A percentile compares a stretch with the other conserved stretches of the same genome.
These are phyloP conservation scores for Pyrochroa serraticornis DNA, from an alignment of 2,888 invertebrate genomes.

Conservation along the genomic window DNA sequence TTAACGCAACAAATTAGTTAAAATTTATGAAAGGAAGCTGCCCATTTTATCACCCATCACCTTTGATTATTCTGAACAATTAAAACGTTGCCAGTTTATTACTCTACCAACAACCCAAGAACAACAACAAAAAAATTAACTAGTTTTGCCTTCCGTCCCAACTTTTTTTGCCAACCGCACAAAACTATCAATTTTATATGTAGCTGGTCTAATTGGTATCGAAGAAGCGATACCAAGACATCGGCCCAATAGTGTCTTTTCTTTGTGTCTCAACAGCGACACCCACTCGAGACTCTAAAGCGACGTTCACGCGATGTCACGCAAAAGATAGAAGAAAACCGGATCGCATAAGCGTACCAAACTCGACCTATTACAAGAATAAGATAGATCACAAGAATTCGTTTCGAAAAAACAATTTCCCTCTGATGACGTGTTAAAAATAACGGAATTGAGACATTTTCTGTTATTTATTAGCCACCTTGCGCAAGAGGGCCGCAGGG, in stretches of 20 bases:
- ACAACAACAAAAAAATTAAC: too few species aligned
- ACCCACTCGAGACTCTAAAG: slow-evolving; percentile 35
- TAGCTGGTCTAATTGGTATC: too few species aligned
- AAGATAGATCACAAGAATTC: slow-evolving; percentile 50
- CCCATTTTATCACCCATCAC: too few species aligned
- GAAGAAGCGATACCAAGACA: background rate
- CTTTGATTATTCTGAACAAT: too few species aligned
- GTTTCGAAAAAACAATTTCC: slow-evolving; percentile 45
- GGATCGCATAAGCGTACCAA: slow-evolving; percentile 41
- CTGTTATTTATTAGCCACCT: slow-evolving; percentile 38
- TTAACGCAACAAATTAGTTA: too few species aligned
- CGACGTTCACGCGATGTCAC: slow-evolving; percentile 34
- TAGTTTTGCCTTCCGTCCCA: too few species aligned
- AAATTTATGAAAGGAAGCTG: too few species aligned
- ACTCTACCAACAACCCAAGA: too few species aligned
- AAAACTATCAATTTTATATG: too few species aligned
- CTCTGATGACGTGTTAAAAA: slow-evolving; percentile 34
- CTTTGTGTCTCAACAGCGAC: slow-evolving; percentile 21
- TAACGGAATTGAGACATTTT: slow-evolving; percentile 47
- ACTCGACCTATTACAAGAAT: slow-evolving; percentile 46
- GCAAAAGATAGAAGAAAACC: slow-evolving; percentile 37
- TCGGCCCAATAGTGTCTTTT: slow-evolving; percentile 6
- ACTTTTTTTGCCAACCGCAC: too few species aligned
- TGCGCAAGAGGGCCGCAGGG: slow-evolving; percentile 32
- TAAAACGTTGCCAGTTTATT: too few species aligned